Evolutionary conservation across 2,113 vertebrate genomes (phyloP), one percentile per base, ranked within the genome.

Genomic region (Phaethon lepturus): DNA sequence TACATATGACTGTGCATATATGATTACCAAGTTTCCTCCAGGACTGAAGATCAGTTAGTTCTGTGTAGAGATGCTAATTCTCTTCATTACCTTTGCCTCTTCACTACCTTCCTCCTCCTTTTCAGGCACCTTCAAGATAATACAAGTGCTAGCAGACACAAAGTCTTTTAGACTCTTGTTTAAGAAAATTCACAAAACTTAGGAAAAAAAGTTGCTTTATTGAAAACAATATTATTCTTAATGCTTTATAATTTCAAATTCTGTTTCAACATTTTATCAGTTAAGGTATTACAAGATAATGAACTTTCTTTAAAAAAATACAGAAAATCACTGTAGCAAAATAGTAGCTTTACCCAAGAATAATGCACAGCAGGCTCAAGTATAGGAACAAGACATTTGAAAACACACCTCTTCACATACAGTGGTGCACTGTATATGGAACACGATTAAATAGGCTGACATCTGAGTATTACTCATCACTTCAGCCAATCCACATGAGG

Each of bases 321-420:
- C 23, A 92, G 86, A 90, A 95, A 95, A 90, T 80, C 68, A 26
- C 9, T 10, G 53, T 88, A 95, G 72, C 38, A 95, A 94, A 98
- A 95, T 33, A 93, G 59, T 82, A 84, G 33, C 50, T 92, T 94
- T 47, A 90, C 23, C 44, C 25, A 66, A 56, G 17, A 60, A 60
- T 42, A 84, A 58, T 84, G 31, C 77, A 66, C 44, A 78, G 87
- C 15, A 66, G 17, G 17, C 49, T 82, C 28, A 87, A 74, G 44
- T 77, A 29, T 26, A 74, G 69, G 90, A 96, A 75, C 4, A 13
- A 74, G 42, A 87, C 29, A 91, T 75, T 63, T 66, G 52, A 66
- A 81, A 96, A 89, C 23, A 80, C 19, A 53, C 29, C 11, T 92
- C 25, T 90, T 83, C 53, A 87, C n/a, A 62, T 40, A 60, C 40